Base-by-base conservation (phyloP, 2,797 vertebrate species). In the Schizopygopsis pylzovi region DNA sequence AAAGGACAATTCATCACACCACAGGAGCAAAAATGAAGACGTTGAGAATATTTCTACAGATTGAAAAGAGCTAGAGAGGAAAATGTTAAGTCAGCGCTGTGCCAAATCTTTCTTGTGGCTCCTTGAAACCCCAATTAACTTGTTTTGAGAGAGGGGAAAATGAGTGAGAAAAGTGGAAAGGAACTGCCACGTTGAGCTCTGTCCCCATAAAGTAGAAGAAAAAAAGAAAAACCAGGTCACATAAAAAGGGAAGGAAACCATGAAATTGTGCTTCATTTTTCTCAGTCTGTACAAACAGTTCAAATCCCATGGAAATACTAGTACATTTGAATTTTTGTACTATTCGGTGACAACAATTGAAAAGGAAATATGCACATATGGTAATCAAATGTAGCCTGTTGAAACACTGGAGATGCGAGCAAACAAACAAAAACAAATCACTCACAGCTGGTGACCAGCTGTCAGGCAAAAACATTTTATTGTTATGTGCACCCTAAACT, bases 401-500 rank as follows among this genome's bases (percentile, higher is more conserved):
- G 80, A 56, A 68, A 75, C 43, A 28, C 20, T 37, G 33, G 13
- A 71, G 45, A 78, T 71, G 54, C 6, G 2, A 65, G 33, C 8
- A n/a, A 59, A 79, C 33, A 1, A 16, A 91, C 28, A 28, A 28
- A 28, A n/a, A n/a, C n/a, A n/a, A 61, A 49, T 72, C 54, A 33
- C 4, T 33, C 67, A 65, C 92, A 94, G 90, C 90, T 92, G 93
- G 91, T 85, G 81, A 89, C 79, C 92, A 95, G 92, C 93, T 94
- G 92, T 70, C 45, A 52, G 76, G 63, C 43, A 56, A 59, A 67
- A 84, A 71, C 5, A 63, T 65, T 41, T 81, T 80, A 15, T 65
- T 4, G 52, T 61, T 71, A 25, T 22, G 11, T 20, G 63, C 16
- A 22, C 49, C 20, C 22, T 37, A 39, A 25, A 16, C 22, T 43